Evolutionary conservation across 2,113 vertebrate species (phyloP).

Genomic region (Orcinus orca): DNA sequence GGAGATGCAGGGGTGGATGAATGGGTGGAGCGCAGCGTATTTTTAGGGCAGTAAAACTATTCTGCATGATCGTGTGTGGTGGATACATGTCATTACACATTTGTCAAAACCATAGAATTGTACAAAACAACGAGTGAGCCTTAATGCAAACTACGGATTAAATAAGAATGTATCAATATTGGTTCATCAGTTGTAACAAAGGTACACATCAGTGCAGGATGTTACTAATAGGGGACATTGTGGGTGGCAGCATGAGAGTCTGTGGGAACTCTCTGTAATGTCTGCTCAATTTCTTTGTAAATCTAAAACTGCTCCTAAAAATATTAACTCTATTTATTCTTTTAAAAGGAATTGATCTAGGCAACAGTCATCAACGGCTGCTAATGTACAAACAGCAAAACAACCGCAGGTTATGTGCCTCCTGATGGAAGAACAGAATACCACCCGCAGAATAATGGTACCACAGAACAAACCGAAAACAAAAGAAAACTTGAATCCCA

Average conservation of each 20-base stretch:
- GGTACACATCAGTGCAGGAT: not conserved
- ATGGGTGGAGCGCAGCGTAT: too few species aligned
- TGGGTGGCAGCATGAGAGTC: not conserved
- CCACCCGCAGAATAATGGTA: not conserved
- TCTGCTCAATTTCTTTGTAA: not conserved
- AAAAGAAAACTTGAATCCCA: not conserved
- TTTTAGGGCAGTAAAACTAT: not conserved
- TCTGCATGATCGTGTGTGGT: not conserved
- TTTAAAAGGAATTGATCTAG: not conserved
- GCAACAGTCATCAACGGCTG: not conserved
- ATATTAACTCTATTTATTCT: not conserved
- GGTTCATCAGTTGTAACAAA: not conserved
- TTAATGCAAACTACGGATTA: not conserved
- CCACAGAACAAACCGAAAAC: not conserved
- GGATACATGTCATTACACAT: not conserved
- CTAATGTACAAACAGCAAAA: not conserved
- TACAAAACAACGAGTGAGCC: not conserved
- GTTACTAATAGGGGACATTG: not conserved
- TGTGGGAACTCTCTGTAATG: not conserved
- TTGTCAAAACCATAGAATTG: not conserved
- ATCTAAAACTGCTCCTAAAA: not conserved
- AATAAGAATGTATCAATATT: not conserved
- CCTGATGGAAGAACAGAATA: not conserved
- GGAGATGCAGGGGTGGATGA: not conserved
- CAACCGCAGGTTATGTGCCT: not conserved